Evolutionary conservation across 2,888 invertebrate species (phyloP).

Genomic region (Lepeophtheirus nordmannii): DNA sequence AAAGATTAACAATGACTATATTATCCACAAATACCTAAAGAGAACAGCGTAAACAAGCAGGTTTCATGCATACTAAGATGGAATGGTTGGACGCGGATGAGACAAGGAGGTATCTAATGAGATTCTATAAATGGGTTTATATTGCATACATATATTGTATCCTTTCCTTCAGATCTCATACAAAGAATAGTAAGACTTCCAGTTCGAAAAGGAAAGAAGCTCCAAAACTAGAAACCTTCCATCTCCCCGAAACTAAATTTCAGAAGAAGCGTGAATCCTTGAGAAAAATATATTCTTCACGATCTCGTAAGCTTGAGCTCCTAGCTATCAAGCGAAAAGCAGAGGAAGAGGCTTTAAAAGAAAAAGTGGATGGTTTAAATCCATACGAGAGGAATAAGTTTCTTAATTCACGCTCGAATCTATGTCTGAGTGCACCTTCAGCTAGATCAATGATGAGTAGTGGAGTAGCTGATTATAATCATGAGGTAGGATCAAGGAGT

Average conservation of each 20-base stretch:
- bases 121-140: not conserved
- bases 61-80: not conserved
- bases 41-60: not conserved
- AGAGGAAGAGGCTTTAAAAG: not conserved
- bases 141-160: no score
- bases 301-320: not conserved
- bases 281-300: not conserved
- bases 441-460: not conserved
- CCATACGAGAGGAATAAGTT: not conserved
- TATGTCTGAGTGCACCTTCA: not conserved
- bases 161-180: no score
- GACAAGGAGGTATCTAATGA: not conserved
- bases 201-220: no score
- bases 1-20: no score
- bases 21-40: not conserved
- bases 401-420: not conserved
- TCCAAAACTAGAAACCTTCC: no score
- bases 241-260: not conserved
- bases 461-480: no score
- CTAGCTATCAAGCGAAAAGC: not conserved
- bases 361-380: not conserved
- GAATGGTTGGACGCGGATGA: not conserved
- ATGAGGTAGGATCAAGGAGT: no score
- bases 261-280: not conserved
- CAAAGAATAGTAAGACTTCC: no score